These are phyloP conservation scores for Ibidorhyncha struthersii DNA, from an alignment of 2,113 vertebrate genomes.

Conservation along the genomic window DNA sequence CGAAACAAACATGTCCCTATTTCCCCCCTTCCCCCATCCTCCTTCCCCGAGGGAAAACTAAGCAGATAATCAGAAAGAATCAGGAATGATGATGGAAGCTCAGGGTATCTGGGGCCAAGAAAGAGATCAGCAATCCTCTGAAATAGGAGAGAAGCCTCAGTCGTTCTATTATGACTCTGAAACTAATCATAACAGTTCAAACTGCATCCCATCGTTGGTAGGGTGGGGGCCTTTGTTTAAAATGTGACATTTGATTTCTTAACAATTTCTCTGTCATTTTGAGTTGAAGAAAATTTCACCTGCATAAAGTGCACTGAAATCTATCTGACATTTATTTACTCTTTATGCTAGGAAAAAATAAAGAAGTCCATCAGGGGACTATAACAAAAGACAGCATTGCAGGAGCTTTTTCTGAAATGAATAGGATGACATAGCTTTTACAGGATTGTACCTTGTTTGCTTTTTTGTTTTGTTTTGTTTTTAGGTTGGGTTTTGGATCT, in stretches of 20 bases:
- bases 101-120: neutral
- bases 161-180: neutral
- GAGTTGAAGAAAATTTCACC: neutral
- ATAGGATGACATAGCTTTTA: neutral
- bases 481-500: neutral
- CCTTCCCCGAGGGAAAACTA: neutral
- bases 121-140: neutral
- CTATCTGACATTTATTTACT: neutral
- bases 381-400: neutral
- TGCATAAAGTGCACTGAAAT: neutral
- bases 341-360: neutral
- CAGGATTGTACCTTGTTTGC: neutral
- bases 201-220: neutral
- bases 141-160: neutral
- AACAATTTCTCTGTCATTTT: neutral
- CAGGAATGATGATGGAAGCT: neutral
- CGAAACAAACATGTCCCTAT: neutral
- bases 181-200: neutral
- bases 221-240: neutral
- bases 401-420: neutral
- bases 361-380: neutral
- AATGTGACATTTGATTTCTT: neutral
- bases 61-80: neutral
- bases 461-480: neutral
- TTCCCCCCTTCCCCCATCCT: fast-evolving